These are phyloP conservation scores for Chymomyza amoena DNA, from an alignment of 2,888 invertebrate species.

Conservation along the genomic window DNA sequence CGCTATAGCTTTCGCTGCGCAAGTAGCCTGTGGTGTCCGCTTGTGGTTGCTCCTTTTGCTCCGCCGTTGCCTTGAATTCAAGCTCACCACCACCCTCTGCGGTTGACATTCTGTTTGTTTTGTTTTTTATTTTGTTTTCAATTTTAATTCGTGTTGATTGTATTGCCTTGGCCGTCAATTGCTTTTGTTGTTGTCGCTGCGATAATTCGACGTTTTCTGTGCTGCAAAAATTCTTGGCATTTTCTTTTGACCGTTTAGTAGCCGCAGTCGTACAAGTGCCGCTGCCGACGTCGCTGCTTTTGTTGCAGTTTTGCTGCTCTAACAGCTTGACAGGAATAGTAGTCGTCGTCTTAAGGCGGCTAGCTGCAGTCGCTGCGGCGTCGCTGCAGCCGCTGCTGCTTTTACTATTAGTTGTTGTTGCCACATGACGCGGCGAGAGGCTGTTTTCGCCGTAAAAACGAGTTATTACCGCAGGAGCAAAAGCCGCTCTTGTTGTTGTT, in stretches of 20 bases:
- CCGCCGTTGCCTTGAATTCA: conserved; percentile 7
- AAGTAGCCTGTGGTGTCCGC: conserved; percentile 35
- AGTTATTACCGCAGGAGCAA: conserved; percentile 69
- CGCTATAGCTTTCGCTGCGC: conserved; percentile 59
- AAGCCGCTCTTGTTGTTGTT: conserved; percentile 24
- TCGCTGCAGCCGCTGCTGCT: conserved; percentile 30
- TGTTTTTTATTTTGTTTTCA: conserved; percentile 29
- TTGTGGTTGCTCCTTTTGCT: conserved; percentile 12
- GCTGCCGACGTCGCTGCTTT: conserved; percentile 2
- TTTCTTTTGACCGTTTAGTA: conserved; percentile 18
- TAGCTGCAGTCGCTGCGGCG: neutral
- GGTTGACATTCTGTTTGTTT: conserved; percentile 53
- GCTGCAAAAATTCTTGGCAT: conserved; percentile 45
- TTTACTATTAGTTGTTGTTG: conserved; percentile 27
- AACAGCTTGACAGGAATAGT: neutral
- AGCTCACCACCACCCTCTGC: neutral
- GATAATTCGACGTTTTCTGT: neutral
- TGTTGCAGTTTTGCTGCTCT: neutral
- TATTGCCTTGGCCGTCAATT: conserved; percentile 19
- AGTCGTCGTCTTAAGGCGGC: neutral
- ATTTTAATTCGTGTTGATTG: conserved; percentile 22
- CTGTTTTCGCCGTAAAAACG: conserved; percentile 42
- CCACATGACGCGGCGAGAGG: conserved; percentile 27
- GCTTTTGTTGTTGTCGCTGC: conserved; percentile 27
- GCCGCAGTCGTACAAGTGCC: conserved; percentile 17